Percentiles rank a stretch among this genome's conserved stretches.
Evolutionary conservation across 2,888 invertebrate genomes (phyloP).

Genomic region (Neoascia interrupta): DNA sequence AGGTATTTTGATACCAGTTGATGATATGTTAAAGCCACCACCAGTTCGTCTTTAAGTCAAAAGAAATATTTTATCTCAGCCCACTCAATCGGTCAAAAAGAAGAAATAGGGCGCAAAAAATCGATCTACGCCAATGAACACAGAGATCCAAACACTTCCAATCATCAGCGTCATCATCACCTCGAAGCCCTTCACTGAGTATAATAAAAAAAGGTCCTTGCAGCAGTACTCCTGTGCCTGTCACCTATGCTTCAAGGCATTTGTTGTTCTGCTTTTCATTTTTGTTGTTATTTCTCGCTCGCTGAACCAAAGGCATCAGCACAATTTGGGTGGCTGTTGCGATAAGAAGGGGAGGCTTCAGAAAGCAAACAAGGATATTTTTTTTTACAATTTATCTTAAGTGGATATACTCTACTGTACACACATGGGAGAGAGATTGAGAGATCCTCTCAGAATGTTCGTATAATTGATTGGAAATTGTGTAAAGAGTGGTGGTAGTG

Average conservation of each 20-base stretch:
- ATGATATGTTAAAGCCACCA: no score
- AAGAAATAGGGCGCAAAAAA: neutral
- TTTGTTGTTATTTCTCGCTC: slow-evolving; percentile 15
- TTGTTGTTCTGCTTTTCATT: slow-evolving; percentile 1
- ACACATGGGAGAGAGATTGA: neutral
- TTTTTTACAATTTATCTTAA: slow-evolving; percentile 51
- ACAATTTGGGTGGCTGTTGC: slow-evolving; percentile 14
- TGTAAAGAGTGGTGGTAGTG: slow-evolving; percentile 19
- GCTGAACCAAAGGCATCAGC: slow-evolving; percentile 24
- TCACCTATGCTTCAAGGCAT: slow-evolving; percentile 33
- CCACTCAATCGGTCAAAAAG: slow-evolving; percentile 27
- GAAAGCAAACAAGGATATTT: slow-evolving; percentile 37
- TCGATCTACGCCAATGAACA: slow-evolving; percentile 28
- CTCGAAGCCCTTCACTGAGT: slow-evolving; percentile 1
- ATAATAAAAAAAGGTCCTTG: slow-evolving; percentile 4
- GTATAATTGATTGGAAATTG: slow-evolving; percentile 47
- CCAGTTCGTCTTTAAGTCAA: no score
- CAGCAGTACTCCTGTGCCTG: neutral
- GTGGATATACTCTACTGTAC: neutral
- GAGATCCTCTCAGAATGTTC: slow-evolving; percentile 23
- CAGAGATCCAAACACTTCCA: slow-evolving; percentile 21
- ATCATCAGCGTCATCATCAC: slow-evolving; percentile 42
- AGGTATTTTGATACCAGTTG: no score
- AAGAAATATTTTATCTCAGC: slow-evolving; percentile 26
- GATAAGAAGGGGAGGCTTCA: slow-evolving; percentile 41